Evolutionary conservation across 1,140 invertebrate species (phyloP).

Genomic region (Akabosia matsudoensis): DNA sequence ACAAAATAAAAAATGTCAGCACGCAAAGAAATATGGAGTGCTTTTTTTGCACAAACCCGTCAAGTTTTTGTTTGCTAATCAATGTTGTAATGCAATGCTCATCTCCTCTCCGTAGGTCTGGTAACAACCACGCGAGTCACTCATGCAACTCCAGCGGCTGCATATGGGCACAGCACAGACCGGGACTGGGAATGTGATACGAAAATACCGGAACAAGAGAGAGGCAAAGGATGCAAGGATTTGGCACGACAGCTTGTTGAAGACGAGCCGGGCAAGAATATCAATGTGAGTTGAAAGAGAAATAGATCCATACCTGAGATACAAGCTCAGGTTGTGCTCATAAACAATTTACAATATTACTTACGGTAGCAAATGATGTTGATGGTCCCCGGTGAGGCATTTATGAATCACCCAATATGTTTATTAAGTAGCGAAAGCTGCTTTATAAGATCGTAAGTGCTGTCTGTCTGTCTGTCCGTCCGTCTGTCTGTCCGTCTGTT

Average conservation of each 20-base stretch:
- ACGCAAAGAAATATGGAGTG: neutral
- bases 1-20: neutral
- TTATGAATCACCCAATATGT: too few relatives aligned
- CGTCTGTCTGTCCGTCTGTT: too few relatives aligned
- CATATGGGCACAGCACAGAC: slow-evolving; percentile 57
- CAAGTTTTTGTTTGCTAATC: neutral
- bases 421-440: too few relatives aligned
- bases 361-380: too few relatives aligned
- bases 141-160: slow-evolving; percentile 72
- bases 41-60: neutral
- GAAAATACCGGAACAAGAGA: slow-evolving; percentile 40
- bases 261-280: slow-evolving; percentile 58
- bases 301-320: neutral
- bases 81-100: slow-evolving; percentile 5
- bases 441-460: too few relatives aligned
- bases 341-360: neutral
- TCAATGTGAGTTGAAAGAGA: slow-evolving; percentile 57
- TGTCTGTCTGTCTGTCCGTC: too few relatives aligned
- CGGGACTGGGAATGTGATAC: slow-evolving; percentile 68
- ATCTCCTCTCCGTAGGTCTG: slow-evolving; percentile 54
- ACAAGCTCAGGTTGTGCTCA: neutral
- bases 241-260: slow-evolving; percentile 62
- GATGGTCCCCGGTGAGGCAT: too few relatives aligned
- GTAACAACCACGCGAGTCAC: slow-evolving; percentile 74
- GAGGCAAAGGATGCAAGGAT: slow-evolving; percentile 55